phyloP scores from a whole-genome alignment of 2,113 vertebrate species.

The Embiotoca jacksoni region DNA sequence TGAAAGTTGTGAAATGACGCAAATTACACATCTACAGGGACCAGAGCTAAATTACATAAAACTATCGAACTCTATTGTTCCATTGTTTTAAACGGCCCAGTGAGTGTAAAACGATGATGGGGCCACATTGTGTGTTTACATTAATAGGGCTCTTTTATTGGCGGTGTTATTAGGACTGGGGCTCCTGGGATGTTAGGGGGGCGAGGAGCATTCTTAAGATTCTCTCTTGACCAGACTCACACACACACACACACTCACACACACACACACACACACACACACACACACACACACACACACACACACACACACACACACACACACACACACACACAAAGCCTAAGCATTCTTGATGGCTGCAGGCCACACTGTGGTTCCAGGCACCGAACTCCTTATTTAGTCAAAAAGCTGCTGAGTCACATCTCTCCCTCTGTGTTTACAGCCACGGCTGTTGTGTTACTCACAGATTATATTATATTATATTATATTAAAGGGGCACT shows the following conservation, averaged over 20 bases:
- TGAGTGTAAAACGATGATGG: not conserved
- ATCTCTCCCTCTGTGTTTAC: constrained; percentile 25
- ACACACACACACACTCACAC: constrained; percentile 42
- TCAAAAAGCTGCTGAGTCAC: constrained; percentile 72
- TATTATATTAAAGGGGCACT: not conserved
- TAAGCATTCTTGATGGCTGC: constrained; percentile 74
- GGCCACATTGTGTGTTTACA: constrained; percentile 31
- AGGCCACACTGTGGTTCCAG: constrained; percentile 69
- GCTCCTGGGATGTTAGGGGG: constrained; percentile 68
- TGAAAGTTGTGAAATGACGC: constrained; percentile 7
- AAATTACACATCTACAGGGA: constrained; percentile 13
- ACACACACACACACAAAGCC: constrained; percentile 44
- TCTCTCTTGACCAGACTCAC: constrained; percentile 68
- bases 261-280: constrained; percentile 36
- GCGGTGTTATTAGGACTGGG: constrained; percentile 48
- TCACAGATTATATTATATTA: not conserved
- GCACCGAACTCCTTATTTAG: constrained; percentile 81
- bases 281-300: constrained; percentile 41
- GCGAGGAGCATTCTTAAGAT: constrained; percentile 81
- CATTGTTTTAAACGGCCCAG: constrained; percentile 45
- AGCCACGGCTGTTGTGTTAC: constrained; percentile 13
- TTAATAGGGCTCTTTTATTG: constrained; percentile 64
- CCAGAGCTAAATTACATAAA: not conserved
- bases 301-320: constrained; percentile 46
- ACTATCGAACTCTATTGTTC: constrained; percentile 25